Base-by-base conservation (phyloP, 2,888 invertebrate genomes). In the Drosophila trichaetosa region DNA sequence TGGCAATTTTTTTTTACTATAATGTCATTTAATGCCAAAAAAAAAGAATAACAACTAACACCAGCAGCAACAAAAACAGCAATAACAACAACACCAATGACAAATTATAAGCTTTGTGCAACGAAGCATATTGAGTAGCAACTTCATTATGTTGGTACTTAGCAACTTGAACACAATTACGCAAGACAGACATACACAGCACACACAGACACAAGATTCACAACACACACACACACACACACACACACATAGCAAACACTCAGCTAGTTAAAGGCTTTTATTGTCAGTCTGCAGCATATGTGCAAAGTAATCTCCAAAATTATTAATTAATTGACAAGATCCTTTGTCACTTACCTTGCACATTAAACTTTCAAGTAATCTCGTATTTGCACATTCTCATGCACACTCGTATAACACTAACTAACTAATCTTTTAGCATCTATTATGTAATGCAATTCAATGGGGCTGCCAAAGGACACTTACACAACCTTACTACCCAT, bases 1-100 rank as follows among this genome's bases (percentile, higher is more conserved):
- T 27, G 48, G 1, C n/a, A 0, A 40, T 21, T n/a, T 13, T 53
- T 53, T 78, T 69, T 59, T 69, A 70, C 71, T 85, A 58, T 57
- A 73, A 69, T 74, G 66, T 81, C 31, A 64, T 70, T 21, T 64
- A 75, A 73, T 71, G 75, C 73, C 81, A 66, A 63, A 57, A 56
- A 52, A 29, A 29, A 7, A n/a, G n/a, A n/a, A 76, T 59, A 61
- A 71, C 61, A 68, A 34, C 18, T 36, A 63, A 48, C 49, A 60
- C 36, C 49, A 29, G n/a, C 48, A 49, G 48, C 42, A 54, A 18
- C 18, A 53, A 57, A 46, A 64, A 62, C 48, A 58, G n/a, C 24
- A 38, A 53, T 27, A 53, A n/a, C n/a, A 27, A 58, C 46, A 63
- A 13, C 33, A 33, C 1, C n/a, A 62, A 18, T 58, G 48, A n/a